Percentiles rank a stretch among this genome's conserved stretches.
Conservation (phyloP, 2,888 invertebrate species). For the Mimumesa dahlbomi region DNA sequence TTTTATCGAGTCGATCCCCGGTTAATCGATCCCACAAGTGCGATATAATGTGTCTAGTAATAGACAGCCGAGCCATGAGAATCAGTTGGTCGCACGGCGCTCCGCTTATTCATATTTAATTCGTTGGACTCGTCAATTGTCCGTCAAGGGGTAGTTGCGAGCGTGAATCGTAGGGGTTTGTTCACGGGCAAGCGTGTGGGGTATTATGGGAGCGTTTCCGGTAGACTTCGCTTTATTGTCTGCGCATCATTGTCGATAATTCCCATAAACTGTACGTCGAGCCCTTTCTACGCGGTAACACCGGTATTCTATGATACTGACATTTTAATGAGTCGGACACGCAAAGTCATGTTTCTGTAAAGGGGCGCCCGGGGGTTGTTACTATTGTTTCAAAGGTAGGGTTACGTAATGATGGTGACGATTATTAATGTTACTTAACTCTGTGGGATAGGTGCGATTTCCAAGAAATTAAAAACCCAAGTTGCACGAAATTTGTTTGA, state of each 20-base stretch:
- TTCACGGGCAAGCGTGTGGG: slow-evolving; percentile 50
- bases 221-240: slow-evolving; percentile 52
- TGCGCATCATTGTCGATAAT: slow-evolving; percentile 71
- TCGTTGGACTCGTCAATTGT: slow-evolving; percentile 57
- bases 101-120: slow-evolving; percentile 69
- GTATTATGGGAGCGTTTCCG: slow-evolving; percentile 61
- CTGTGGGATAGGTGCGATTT: no score
- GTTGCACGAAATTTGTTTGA: no score
- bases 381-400: slow-evolving; percentile 5
- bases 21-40: slow-evolving; percentile 29
- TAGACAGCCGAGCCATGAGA: slow-evolving; percentile 49
- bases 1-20: not conserved
- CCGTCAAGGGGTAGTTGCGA: slow-evolving; percentile 56
- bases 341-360: slow-evolving; percentile 16
- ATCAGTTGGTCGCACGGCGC: slow-evolving; percentile 50
- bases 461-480: no score
- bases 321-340: slow-evolving; percentile 56
- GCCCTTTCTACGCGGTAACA: slow-evolving; percentile 27
- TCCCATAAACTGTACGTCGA: slow-evolving; percentile 53
- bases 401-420: not conserved
- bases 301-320: slow-evolving; percentile 39
- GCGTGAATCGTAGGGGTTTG: slow-evolving; percentile 50
- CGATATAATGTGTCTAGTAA: slow-evolving; percentile 37
- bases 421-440: not conserved
- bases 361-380: not conserved